These are phyloP conservation scores for Camponotus pennsylvanicus DNA, from an alignment of 1,140 invertebrate species.

Conservation along the genomic window DNA sequence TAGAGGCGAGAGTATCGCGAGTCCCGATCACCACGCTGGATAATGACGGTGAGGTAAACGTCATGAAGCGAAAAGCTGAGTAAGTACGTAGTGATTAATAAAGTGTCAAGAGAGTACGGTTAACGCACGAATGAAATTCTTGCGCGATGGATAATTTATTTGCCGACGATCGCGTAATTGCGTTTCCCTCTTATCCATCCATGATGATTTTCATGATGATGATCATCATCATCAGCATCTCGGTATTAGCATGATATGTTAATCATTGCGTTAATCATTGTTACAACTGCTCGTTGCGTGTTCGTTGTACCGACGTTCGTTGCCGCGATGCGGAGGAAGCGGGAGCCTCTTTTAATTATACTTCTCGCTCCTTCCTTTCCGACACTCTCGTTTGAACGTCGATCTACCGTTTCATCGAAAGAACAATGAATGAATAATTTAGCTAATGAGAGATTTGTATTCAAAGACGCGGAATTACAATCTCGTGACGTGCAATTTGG, in stretches of 20 bases:
- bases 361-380: slow-evolving; percentile 38
- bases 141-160: neutral
- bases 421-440: slow-evolving; percentile 66
- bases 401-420: slow-evolving; percentile 47
- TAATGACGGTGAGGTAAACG: slow-evolving; percentile 55
- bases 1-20: neutral
- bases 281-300: slow-evolving; percentile 6
- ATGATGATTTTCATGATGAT: neutral
- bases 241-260: slow-evolving; percentile 42
- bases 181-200: neutral
- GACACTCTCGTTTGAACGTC: slow-evolving; percentile 5
- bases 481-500: neutral
- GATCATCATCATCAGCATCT: neutral
- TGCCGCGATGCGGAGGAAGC: neutral
- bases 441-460: slow-evolving; percentile 59
- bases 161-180: slow-evolving; percentile 16
- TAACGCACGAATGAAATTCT: slow-evolving; percentile 14
- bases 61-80: slow-evolving; percentile 71
- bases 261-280: slow-evolving; percentile 20
- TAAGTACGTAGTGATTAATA: slow-evolving; percentile 63
- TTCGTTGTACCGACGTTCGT: slow-evolving; percentile 26
- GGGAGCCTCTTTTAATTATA: slow-evolving; percentile 51
- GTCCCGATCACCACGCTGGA: slow-evolving; percentile 38
- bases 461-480: slow-evolving; percentile 6
- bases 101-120: slow-evolving; percentile 5